Evolutionary conservation across 2,113 vertebrate species (phyloP).

Genomic region (Burhinus oedicnemus): DNA sequence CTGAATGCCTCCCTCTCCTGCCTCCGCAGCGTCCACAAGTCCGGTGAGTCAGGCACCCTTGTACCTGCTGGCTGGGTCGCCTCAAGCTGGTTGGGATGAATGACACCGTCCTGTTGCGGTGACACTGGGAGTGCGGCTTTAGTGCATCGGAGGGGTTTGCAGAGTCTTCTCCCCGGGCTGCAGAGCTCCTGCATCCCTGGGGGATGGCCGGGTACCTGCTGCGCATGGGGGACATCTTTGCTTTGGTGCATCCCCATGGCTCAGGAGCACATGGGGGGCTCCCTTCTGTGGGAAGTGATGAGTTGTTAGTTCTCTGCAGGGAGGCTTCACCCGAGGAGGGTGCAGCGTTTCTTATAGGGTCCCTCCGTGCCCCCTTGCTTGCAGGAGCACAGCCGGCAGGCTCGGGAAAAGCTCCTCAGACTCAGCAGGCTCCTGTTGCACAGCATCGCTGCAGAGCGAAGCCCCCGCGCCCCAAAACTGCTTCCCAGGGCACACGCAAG

Average conservation of each 20-base stretch:
- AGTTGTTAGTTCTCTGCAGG: background rate
- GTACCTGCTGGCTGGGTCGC: fast-evolving
- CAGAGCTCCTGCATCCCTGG: background rate
- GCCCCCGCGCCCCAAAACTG: fast-evolving
- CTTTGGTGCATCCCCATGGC: background rate
- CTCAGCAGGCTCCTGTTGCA: background rate
- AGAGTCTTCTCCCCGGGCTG: background rate
- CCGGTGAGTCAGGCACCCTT: slow-evolving; percentile 75
- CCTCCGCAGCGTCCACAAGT: slow-evolving; percentile 89
- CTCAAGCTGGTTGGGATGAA: fast-evolving
- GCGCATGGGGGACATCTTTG: fast-evolving
- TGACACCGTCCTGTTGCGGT: fast-evolving
- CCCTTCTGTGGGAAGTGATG: fast-evolving
- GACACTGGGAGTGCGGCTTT: fast-evolving
- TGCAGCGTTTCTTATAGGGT: fast-evolving
- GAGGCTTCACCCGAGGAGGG: no score
- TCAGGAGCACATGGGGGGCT: fast-evolving
- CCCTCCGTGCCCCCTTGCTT: fast-evolving
- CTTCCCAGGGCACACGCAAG: fast-evolving
- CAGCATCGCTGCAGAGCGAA: fast-evolving
- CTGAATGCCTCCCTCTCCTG: slow-evolving; percentile 96
- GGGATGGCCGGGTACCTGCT: fast-evolving
- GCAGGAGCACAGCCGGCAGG: background rate
- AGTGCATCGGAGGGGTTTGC: fast-evolving
- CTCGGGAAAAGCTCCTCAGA: fast-evolving